Evolutionary conservation across 1,140 invertebrate genomes (phyloP).

Genomic region (Dryas iulia): DNA sequence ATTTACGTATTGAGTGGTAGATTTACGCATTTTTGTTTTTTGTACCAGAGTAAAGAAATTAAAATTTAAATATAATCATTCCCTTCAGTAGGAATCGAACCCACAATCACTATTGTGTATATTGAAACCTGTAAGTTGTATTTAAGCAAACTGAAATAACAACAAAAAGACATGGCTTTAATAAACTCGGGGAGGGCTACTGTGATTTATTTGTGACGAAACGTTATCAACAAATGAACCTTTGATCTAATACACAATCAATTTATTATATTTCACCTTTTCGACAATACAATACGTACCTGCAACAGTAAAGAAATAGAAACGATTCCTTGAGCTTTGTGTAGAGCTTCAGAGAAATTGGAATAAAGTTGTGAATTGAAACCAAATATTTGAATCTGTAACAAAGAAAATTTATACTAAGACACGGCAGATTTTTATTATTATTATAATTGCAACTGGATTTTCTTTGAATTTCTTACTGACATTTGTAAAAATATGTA

Average conservation of each 20-base stretch:
- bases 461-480: too few species aligned
- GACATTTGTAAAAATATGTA: too few species aligned
- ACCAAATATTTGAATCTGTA: conserved; percentile 95
- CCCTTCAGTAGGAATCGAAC: too few species aligned
- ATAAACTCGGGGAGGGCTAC: not conserved
- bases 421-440: not conserved
- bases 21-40: too few species aligned
- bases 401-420: conserved; percentile 58
- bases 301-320: conserved; percentile 93
- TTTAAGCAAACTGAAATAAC: not conserved
- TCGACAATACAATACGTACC: conserved; percentile 77
- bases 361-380: conserved; percentile 96
- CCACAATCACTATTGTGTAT: too few species aligned
- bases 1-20: too few species aligned
- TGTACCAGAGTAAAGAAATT: too few species aligned
- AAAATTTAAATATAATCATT: too few species aligned
- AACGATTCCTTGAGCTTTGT: conserved; percentile 93
- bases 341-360: conserved; percentile 93
- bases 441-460: too few species aligned
- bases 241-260: not conserved
- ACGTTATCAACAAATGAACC: not conserved
- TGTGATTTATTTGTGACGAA: not conserved
- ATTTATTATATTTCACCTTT: conserved; percentile 9
- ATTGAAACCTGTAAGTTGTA: not conserved
- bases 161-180: not conserved